Conservation (phyloP, 2,113 vertebrate genomes). For the Sceloporus undulatus region DNA sequence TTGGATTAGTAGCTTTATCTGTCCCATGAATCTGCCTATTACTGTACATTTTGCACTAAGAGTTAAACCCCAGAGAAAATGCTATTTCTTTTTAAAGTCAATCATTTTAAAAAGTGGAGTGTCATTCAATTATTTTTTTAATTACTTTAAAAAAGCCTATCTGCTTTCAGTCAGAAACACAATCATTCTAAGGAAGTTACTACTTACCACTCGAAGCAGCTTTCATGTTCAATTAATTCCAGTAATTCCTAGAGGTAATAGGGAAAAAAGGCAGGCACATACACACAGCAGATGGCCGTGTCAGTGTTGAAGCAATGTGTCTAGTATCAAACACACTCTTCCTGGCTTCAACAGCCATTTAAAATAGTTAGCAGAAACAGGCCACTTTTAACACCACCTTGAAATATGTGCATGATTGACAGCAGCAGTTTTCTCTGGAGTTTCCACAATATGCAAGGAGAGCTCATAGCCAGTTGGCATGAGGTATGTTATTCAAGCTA, state of each 20-base stretch:
- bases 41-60: neutral
- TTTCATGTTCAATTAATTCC: conserved; percentile 1
- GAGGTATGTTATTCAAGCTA: neutral
- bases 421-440: neutral
- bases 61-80: neutral
- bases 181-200: too few species aligned
- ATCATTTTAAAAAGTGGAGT: neutral
- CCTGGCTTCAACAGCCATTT: neutral
- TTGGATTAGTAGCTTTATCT: neutral
- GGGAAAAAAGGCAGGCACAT: neutral
- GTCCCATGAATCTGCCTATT: neutral
- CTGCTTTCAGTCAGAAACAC: neutral
- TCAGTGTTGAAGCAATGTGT: neutral
- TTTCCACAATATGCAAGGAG: neutral
- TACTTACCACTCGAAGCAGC: neutral
- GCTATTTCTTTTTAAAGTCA: neutral
- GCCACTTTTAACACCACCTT: neutral
- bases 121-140: neutral
- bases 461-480: neutral
- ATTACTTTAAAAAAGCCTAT: neutral
- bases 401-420: neutral
- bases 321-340: neutral
- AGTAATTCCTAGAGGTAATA: neutral
- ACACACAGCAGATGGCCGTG: neutral
- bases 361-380: neutral